Evolutionary conservation across 2,797 vertebrate genomes (phyloP).

Genomic region (Squalus acanthias): DNA sequence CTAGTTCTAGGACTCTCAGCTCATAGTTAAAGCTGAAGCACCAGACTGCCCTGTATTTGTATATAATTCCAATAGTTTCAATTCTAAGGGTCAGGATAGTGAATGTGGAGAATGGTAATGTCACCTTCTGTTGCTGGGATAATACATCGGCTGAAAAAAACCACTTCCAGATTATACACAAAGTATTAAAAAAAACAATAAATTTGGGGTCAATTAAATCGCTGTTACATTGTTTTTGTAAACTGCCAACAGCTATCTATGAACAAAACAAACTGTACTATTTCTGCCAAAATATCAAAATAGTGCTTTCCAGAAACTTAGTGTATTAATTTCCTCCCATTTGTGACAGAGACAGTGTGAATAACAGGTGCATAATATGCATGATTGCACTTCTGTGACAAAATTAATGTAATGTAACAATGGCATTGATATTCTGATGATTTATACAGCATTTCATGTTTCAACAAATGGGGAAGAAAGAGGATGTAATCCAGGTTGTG

Average conservation of each 20-base stretch:
- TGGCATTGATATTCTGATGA: background rate
- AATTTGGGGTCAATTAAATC: background rate
- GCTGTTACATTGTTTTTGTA: background rate
- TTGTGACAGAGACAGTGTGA: background rate
- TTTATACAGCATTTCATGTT: background rate
- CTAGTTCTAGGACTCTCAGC: background rate
- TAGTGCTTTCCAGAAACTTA: background rate
- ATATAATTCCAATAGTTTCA: background rate
- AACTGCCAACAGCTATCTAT: background rate
- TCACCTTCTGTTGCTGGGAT: background rate
- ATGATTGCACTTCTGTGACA: background rate
- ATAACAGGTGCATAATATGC: background rate
- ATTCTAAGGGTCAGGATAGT: background rate
- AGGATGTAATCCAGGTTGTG: background rate
- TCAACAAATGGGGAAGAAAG: background rate
- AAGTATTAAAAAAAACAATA: background rate
- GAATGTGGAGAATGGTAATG: background rate
- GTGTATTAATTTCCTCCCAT: background rate
- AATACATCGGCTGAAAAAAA: background rate
- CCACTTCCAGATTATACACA: background rate
- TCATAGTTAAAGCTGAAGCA: background rate
- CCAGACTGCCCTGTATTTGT: background rate
- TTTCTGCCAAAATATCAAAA: background rate
- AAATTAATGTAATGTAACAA: background rate
- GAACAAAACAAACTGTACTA: background rate